phyloP scores from a whole-genome alignment of 2,113 vertebrate species.

The Crotalus helleri region DNA sequence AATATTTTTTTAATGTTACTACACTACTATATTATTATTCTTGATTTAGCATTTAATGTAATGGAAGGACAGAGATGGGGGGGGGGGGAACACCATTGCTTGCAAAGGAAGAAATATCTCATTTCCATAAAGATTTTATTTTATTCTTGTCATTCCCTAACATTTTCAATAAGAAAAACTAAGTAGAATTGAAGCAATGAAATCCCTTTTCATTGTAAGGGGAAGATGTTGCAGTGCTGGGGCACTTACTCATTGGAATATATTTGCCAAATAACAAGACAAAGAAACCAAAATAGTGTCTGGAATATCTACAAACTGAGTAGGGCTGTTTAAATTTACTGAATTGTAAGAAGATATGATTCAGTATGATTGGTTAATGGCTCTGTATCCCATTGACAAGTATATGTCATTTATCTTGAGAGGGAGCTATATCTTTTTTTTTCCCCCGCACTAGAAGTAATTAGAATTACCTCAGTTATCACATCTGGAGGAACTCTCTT shows the following conservation, averaged over 20 bases:
- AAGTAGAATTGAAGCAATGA: neutral
- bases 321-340: neutral
- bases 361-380: neutral
- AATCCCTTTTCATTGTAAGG: neutral
- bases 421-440: neutral
- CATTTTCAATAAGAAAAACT: constrained; percentile 5
- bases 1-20: constrained; percentile 3
- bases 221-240: neutral
- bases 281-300: neutral
- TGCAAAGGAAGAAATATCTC: constrained; percentile 13
- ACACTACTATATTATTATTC: constrained; percentile 1
- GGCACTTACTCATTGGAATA: neutral
- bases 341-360: neutral
- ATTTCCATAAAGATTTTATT: constrained; percentile 6
- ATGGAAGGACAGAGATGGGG: constrained; percentile 38
- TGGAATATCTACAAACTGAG: neutral
- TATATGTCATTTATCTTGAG: neutral
- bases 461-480: neutral
- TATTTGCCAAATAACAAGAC: neutral
- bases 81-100: neutral
- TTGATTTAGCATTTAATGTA: constrained; percentile 34
- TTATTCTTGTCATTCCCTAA: neutral
- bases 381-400: neutral
- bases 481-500: neutral
- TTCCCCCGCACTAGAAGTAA: neutral